Evolutionary conservation across 1,140 invertebrate species (phyloP).

Genomic region (Drepana arcuata): DNA sequence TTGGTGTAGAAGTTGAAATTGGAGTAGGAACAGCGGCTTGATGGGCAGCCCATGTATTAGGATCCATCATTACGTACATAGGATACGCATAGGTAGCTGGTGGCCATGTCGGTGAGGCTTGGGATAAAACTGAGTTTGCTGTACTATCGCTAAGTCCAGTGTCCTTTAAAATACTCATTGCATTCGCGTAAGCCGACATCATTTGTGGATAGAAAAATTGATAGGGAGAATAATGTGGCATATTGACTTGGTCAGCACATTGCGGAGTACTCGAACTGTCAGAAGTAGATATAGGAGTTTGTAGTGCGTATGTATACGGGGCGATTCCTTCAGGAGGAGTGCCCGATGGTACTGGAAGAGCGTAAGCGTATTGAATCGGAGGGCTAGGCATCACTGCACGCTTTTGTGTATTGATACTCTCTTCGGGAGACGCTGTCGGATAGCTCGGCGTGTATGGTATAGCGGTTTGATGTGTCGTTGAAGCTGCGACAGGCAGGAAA

Average conservation of each 20-base stretch:
- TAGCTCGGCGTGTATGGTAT: conserved; percentile 21
- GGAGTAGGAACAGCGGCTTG: no score
- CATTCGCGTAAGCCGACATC: conserved; percentile 37
- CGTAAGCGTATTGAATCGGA: conserved; percentile 36
- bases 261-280: conserved; percentile 15
- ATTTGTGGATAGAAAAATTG: conserved; percentile 52
- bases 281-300: conserved; percentile 6
- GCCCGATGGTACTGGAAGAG: conserved; percentile 19
- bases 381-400: conserved; percentile 29
- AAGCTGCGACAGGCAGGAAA: conserved; percentile 28
- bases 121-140: conserved; percentile 13
- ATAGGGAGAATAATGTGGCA: conserved; percentile 26
- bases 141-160: conserved; percentile 20
- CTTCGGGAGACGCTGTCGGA: conserved; percentile 22
- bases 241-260: conserved; percentile 9
- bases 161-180: conserved; percentile 31
- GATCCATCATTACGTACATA: conserved; percentile 48
- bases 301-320: conserved; percentile 17
- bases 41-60: conserved; percentile 32
- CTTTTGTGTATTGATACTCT: conserved; percentile 30
- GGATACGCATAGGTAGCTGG: conserved; percentile 37
- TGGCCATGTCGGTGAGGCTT: conserved; percentile 24
- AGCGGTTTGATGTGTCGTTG: conserved; percentile 17
- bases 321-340: conserved; percentile 13
- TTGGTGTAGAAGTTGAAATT: conserved; percentile 7